A percentile compares a stretch with the other conserved stretches of the same genome.
Conservation (phyloP, 2,888 invertebrate species). For the Andrena chrysosceles region DNA sequence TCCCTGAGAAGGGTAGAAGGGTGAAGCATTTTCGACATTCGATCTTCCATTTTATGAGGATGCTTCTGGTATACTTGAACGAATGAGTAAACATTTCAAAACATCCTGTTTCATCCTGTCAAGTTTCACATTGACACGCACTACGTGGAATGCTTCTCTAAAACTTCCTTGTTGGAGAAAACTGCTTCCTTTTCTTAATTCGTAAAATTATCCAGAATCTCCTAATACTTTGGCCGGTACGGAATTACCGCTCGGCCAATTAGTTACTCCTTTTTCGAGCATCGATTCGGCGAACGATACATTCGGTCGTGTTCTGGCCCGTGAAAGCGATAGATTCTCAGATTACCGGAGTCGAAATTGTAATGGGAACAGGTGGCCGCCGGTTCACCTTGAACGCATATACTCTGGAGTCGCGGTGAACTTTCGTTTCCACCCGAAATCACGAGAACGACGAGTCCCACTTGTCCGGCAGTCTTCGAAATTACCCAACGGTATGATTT, state of each 20-base stretch:
- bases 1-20: background rate
- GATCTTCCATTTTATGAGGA: background rate
- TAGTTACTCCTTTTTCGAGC: background rate
- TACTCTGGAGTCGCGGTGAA: conserved; percentile 58
- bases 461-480: conserved; percentile 43
- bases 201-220: too few species aligned
- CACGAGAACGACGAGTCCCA: conserved; percentile 38
- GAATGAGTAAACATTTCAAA: background rate
- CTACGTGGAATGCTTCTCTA: too few species aligned
- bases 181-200: too few species aligned
- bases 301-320: conserved; percentile 1
- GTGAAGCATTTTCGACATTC: conserved; percentile 2
- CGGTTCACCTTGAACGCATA: conserved; percentile 74
- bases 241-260: background rate
- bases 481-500: conserved; percentile 48
- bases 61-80: background rate
- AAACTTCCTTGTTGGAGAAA: too few species aligned
- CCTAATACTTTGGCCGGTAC: too few species aligned
- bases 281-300: background rate
- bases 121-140: background rate
- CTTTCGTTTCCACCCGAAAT: conserved; percentile 61
- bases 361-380: conserved; percentile 75
- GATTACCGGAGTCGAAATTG: conserved; percentile 57
- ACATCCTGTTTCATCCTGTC: background rate
- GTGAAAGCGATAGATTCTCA: conserved; percentile 19